Conservation (phyloP, 2,888 invertebrate genomes). For the Apodemia zela region DNA sequence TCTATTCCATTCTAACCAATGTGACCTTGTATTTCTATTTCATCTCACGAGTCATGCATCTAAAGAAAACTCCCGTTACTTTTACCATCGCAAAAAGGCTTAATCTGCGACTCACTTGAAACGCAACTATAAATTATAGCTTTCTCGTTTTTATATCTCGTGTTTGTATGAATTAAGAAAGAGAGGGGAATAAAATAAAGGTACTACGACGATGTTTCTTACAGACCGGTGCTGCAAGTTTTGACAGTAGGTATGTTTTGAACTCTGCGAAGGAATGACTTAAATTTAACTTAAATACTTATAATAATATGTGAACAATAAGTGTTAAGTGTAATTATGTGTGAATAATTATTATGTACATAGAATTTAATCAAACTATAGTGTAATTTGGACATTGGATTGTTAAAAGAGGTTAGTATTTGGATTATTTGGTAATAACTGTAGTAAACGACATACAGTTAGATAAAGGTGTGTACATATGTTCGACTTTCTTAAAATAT, state of each 20-base stretch:
- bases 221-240: conserved; percentile 73
- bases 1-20: conserved; percentile 47
- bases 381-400: conserved; percentile 27
- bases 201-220: conserved; percentile 28
- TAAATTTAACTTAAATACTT: conserved; percentile 27
- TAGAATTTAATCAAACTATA: conserved; percentile 30
- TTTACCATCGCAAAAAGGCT: conserved; percentile 79
- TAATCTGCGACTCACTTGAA: conserved; percentile 55
- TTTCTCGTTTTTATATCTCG: conserved; percentile 41
- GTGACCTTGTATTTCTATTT: conserved; percentile 44
- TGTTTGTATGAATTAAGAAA: conserved; percentile 31
- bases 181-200: conserved; percentile 44
- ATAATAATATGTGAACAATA: conserved; percentile 21
- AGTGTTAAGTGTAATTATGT: conserved; percentile 18
- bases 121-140: conserved; percentile 27
- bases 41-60: conserved; percentile 68
- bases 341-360: conserved; percentile 30
- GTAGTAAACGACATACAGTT: conserved; percentile 37
- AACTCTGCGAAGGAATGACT: conserved; percentile 48
- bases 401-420: conserved; percentile 36
- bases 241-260: conserved; percentile 66
- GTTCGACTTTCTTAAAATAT: conserved; percentile 63
- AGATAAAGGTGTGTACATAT: conserved; percentile 45
- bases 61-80: conserved; percentile 78
- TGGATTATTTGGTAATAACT: conserved; percentile 34